phyloP scores from a whole-genome alignment of 2,113 vertebrate genomes.

The Trogon surrucura region DNA sequence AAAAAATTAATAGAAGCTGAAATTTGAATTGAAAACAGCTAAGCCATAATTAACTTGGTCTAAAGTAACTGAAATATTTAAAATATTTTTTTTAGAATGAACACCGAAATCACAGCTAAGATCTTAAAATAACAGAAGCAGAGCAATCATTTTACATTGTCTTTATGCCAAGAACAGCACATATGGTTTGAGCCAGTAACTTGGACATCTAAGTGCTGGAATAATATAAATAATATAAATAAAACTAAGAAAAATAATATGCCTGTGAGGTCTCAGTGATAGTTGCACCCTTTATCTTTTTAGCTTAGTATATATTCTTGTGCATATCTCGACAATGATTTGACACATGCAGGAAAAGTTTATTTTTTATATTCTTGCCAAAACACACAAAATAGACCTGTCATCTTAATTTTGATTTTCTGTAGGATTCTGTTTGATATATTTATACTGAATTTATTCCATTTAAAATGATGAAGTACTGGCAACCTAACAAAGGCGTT shows the following conservation, averaged over 20 bases:
- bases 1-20: not conserved
- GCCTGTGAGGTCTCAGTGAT: not conserved
- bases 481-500: conserved; percentile 28
- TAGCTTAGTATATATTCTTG: not conserved
- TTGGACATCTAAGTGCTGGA: not conserved
- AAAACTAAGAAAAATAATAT: not conserved
- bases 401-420: not conserved
- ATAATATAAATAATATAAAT: conserved; percentile 9
- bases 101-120: not conserved
- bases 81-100: not conserved
- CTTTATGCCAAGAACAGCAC: conserved; percentile 1
- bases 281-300: not conserved
- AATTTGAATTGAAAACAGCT: not conserved
- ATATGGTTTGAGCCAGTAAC: not conserved
- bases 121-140: conserved; percentile 21
- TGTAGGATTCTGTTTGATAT: conserved; percentile 12
- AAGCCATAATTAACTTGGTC: not conserved
- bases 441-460: not conserved
- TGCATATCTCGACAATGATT: not conserved
- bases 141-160: not conserved
- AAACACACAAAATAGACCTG: not conserved
- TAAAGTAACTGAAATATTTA: not conserved
- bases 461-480: not conserved
- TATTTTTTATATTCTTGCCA: conserved; percentile 20
- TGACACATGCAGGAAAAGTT: not conserved